Conservation (phyloP, 2,113 vertebrate genomes). For the Sitta europaea region DNA sequence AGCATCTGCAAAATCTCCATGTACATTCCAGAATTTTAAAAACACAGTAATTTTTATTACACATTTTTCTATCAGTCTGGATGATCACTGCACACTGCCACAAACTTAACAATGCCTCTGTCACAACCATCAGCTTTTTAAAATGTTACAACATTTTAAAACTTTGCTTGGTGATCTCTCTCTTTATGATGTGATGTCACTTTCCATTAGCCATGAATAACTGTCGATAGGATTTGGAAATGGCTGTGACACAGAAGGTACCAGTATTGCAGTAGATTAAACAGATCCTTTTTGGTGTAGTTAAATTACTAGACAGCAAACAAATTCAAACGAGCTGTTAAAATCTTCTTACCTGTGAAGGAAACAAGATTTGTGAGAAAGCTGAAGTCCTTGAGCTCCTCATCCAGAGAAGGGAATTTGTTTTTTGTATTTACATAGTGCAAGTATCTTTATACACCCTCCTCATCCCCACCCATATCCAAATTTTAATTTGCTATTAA, state of each 20-base stretch:
- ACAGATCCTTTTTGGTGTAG: neutral
- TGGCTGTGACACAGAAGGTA: neutral
- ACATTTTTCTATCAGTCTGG: neutral
- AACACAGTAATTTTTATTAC: neutral
- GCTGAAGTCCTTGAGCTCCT: neutral
- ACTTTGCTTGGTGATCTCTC: neutral
- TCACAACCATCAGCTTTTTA: neutral
- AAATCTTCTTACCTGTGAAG: neutral
- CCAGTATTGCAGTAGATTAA: neutral
- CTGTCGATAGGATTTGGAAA: neutral
- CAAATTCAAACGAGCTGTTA: neutral
- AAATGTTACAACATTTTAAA: neutral
- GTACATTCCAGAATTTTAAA: neutral
- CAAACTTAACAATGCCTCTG: neutral
- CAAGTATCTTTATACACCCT: neutral
- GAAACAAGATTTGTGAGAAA: neutral
- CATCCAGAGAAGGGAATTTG: neutral
- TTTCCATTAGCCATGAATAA: neutral
- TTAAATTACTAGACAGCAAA: neutral
- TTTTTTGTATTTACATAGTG: neutral
- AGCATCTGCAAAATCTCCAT: neutral
- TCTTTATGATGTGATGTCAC: neutral
- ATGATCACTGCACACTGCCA: neutral
- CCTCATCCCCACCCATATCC: fast-evolving
- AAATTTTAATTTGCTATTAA: neutral